Evolutionary conservation across 2,797 vertebrate genomes (phyloP).

Genomic region (Galago senegalensis): DNA sequence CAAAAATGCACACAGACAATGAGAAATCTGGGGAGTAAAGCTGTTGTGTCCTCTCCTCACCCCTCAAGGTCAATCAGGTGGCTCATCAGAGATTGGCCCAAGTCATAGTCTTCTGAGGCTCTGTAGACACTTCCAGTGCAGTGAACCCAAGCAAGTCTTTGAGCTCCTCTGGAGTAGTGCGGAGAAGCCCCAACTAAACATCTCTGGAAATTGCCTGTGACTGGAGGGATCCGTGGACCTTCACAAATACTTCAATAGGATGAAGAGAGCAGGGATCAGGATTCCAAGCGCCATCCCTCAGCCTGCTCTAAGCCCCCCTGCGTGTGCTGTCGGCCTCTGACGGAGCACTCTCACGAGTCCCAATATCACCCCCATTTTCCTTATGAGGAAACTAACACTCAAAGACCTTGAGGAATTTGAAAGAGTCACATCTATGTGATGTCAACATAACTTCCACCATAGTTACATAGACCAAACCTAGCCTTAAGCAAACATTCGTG

Average conservation of each 20-base stretch:
- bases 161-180: background rate
- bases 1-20: background rate
- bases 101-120: background rate
- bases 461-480: background rate
- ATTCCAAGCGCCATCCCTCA: background rate
- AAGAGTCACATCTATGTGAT: background rate
- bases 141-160: background rate
- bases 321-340: background rate
- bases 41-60: background rate
- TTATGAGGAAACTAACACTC: slow-evolving; percentile 33
- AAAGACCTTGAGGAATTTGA: background rate
- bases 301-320: background rate
- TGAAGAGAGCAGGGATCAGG: background rate
- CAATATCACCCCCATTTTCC: background rate
- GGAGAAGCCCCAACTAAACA: background rate
- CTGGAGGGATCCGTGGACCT: background rate
- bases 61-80: background rate
- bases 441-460: background rate
- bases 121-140: background rate
- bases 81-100: background rate
- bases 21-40: background rate
- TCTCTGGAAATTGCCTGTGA: background rate
- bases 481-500: background rate
- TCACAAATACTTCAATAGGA: background rate
- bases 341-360: background rate